Evolutionary conservation across 2,797 vertebrate species (phyloP).

Genomic region (Mormyrops boulengeri): DNA sequence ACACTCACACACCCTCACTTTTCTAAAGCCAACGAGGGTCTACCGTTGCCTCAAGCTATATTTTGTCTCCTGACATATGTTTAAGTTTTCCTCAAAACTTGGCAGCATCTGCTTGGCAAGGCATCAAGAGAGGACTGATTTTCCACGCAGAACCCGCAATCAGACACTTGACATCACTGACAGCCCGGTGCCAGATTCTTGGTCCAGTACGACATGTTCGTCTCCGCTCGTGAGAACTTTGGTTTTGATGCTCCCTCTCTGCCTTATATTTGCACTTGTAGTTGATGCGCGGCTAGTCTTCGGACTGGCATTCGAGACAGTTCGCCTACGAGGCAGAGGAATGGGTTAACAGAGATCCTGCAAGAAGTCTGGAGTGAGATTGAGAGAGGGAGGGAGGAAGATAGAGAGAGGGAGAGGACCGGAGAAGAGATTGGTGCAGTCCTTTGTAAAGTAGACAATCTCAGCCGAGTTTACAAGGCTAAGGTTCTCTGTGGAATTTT

Average conservation of each 20-base stretch:
- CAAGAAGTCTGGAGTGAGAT: constrained; percentile 22
- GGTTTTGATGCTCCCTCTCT: not conserved
- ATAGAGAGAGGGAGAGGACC: constrained; percentile 13
- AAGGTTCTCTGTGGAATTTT: constrained; percentile 5
- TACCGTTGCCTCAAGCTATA: constrained; percentile 16
- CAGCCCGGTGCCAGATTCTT: constrained; percentile 18
- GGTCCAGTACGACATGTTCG: constrained; percentile 1
- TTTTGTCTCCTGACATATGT: constrained; percentile 19
- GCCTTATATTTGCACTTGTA: not conserved
- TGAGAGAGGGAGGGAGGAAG: constrained; percentile 10
- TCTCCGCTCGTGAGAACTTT: not conserved
- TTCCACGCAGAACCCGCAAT: constrained; percentile 16
- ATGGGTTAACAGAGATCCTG: constrained; percentile 15
- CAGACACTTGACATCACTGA: constrained; percentile 13
- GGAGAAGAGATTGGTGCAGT: constrained; percentile 3
- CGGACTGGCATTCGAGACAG: not conserved
- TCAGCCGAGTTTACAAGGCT: constrained; percentile 30
- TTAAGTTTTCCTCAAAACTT: constrained; percentile 15
- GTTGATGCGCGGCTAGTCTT: not conserved
- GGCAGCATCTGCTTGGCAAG: constrained; percentile 24
- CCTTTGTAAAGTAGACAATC: constrained; percentile 32
- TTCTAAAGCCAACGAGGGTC: not conserved
- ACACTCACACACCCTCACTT: not conserved
- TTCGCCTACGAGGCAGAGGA: not conserved
- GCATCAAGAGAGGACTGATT: constrained; percentile 8